Percentiles rank a stretch among this genome's conserved stretches.
phyloP scores from a whole-genome alignment of 2,797 vertebrate species.

The Sebastes baramenuke region DNA sequence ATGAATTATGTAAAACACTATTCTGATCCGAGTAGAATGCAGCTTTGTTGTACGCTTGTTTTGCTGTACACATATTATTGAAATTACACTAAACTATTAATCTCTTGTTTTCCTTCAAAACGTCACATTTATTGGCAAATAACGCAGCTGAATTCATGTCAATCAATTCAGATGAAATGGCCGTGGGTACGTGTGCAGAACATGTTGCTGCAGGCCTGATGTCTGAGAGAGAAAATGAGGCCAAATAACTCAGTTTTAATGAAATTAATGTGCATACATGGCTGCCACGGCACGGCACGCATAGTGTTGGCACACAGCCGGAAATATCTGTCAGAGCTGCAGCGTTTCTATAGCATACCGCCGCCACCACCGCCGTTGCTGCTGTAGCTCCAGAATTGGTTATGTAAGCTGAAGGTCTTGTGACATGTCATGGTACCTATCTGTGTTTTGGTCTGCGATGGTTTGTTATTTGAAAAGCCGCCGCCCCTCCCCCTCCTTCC shows the following conservation, averaged over 20 bases:
- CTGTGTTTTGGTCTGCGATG: neutral
- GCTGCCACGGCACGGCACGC: neutral
- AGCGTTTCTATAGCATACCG: neutral
- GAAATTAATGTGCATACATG: neutral
- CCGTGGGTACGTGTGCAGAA: neutral
- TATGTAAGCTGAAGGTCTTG: constrained; percentile 50
- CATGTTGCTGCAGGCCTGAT: neutral
- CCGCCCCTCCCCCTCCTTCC: constrained; percentile 43
- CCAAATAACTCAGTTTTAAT: neutral
- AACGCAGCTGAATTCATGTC: neutral
- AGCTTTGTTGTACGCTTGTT: neutral
- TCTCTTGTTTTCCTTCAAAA: neutral
- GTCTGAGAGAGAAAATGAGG: neutral
- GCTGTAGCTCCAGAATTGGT: constrained; percentile 17
- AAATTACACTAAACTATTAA: neutral
- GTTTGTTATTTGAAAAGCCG: neutral
- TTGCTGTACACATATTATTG: neutral
- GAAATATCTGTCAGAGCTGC: neutral
- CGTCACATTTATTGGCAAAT: neutral
- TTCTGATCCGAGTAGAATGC: neutral
- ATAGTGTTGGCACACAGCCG: neutral
- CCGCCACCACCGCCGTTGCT: neutral
- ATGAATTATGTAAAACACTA: constrained; percentile 53
- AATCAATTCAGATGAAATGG: neutral
- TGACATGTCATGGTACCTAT: constrained; percentile 46